Percentiles rank a stretch among this genome's conserved stretches.
Evolutionary conservation across 2,113 vertebrate species (phyloP).

Genomic region (Carassius auratus): DNA sequence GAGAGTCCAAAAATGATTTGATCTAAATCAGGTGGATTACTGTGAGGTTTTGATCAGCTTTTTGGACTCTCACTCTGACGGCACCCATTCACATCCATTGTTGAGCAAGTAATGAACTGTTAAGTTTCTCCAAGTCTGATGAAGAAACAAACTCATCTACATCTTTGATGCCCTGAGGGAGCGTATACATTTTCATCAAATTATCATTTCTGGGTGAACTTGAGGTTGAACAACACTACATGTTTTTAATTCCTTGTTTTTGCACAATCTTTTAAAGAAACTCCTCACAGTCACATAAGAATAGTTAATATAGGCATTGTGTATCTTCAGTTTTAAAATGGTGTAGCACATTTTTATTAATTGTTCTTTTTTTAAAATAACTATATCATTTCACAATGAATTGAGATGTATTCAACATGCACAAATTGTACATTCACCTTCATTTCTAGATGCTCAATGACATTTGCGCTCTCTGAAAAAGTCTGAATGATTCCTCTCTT

Average conservation of each 20-base stretch:
- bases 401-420: conserved; percentile 33
- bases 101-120: background rate
- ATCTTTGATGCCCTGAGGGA: background rate
- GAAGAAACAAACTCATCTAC: background rate
- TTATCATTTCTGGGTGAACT: background rate
- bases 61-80: background rate
- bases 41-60: background rate
- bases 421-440: conserved; percentile 37
- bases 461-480: conserved; percentile 38
- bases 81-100: background rate
- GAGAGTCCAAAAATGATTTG: background rate
- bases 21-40: background rate
- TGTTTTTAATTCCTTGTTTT: conserved; percentile 1
- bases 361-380: conserved; percentile 28
- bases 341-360: conserved; percentile 36
- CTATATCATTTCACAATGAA: conserved; percentile 29
- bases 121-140: background rate
- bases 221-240: conserved; percentile 3
- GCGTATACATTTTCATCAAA: background rate
- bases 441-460: conserved; percentile 40
- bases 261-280: background rate
- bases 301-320: conserved; percentile 8
- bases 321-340: conserved; percentile 29
- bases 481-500: conserved; percentile 21
- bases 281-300: background rate